phyloP scores from a whole-genome alignment of 2,113 vertebrate genomes.

The Muscicapa adusta region DNA sequence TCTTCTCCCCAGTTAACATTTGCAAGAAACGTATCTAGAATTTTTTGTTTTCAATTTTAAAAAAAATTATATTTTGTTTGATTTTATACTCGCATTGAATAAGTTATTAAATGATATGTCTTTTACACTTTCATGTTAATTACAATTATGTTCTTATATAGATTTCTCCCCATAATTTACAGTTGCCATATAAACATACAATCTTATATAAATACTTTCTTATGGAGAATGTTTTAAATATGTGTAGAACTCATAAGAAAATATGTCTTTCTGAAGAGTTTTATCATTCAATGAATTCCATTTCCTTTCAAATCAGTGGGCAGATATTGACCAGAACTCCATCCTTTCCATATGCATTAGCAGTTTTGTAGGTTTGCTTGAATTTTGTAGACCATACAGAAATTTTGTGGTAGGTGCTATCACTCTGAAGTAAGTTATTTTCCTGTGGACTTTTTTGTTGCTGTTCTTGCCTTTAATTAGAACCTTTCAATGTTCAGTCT shows the following conservation, averaged over 20 bases:
- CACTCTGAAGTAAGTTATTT: background rate
- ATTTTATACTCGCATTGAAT: background rate
- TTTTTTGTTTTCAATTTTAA: background rate
- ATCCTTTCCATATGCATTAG: background rate
- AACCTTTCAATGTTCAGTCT: background rate
- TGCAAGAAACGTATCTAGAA: background rate
- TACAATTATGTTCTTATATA: background rate
- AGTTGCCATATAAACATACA: background rate
- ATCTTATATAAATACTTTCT: background rate
- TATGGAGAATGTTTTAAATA: background rate
- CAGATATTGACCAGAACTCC: background rate
- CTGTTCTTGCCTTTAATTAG: background rate
- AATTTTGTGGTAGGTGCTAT: background rate
- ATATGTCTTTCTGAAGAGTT: background rate
- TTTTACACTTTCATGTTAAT: background rate
- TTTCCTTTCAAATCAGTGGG: background rate
- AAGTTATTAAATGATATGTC: background rate
- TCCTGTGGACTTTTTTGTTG: background rate
- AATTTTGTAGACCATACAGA: background rate
- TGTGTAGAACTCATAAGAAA: background rate
- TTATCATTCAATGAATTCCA: background rate
- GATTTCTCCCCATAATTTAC: background rate
- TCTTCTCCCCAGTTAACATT: background rate
- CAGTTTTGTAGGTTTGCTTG: background rate
- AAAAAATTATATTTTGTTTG: background rate